phyloP scores from a whole-genome alignment of 2,797 vertebrate genomes.

The Taenioides sp. region DNA sequence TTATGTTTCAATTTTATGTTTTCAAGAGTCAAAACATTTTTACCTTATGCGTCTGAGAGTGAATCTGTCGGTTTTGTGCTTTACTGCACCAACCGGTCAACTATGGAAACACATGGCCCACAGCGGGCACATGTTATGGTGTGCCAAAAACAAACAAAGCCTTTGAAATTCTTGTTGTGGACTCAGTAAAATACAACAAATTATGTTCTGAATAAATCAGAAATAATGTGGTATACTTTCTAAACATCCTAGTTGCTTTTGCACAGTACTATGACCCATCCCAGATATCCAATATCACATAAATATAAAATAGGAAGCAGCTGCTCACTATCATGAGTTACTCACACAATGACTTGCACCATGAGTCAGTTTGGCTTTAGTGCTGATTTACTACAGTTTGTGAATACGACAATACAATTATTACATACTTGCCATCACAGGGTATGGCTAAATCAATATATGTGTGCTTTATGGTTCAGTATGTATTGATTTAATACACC shows the following conservation, averaged over 20 bases:
- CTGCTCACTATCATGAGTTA: conserved; percentile 36
- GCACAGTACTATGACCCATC: neutral
- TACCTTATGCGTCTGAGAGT: neutral
- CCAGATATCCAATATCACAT: neutral
- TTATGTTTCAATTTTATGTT: neutral
- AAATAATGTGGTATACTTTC: neutral
- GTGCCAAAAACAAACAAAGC: neutral
- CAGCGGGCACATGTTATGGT: conserved; percentile 5
- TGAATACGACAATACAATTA: neutral
- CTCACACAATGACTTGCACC: conserved; percentile 19
- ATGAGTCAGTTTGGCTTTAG: conserved; percentile 30
- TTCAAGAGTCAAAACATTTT: neutral
- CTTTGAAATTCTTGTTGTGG: neutral
- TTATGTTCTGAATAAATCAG: neutral
- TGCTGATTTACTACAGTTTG: neutral
- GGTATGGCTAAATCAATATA: neutral
- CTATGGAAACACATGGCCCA: neutral
- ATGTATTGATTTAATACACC: neutral
- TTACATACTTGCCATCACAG: neutral
- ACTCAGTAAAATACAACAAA: neutral
- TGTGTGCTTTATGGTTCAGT: neutral
- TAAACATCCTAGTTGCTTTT: neutral
- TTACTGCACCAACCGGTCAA: neutral
- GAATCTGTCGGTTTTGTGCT: neutral
- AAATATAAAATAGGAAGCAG: conserved; percentile 20